phyloP scores from a whole-genome alignment of 1,140 invertebrate genomes.

The Maconellicoccus hirsutus region DNA sequence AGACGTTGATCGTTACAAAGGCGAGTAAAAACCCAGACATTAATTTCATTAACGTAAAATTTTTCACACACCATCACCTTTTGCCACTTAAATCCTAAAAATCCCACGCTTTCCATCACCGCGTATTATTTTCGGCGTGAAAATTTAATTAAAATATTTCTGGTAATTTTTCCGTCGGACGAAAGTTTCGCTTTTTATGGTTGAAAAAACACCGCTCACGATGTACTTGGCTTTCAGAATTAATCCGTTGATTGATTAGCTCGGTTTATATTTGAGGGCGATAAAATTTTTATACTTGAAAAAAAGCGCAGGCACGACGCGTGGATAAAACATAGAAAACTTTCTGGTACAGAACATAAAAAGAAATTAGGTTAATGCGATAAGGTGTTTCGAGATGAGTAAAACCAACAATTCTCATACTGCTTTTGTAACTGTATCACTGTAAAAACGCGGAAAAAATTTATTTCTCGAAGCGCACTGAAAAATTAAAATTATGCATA shows the following conservation, averaged over 20 bases:
- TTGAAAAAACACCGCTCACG: no score
- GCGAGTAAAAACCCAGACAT: no score
- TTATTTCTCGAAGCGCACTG: not conserved
- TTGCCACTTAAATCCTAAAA: no score
- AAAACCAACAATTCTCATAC: not conserved
- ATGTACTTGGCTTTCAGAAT: not conserved
- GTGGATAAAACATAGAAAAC: not conserved
- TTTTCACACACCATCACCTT: no score
- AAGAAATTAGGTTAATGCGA: conserved; percentile 7
- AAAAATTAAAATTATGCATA: not conserved
- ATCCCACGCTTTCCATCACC: no score
- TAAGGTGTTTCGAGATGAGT: not conserved
- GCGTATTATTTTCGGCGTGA: no score
- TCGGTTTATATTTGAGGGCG: not conserved
- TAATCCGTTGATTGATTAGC: conserved; percentile 3
- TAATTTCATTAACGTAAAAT: no score
- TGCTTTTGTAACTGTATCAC: not conserved
- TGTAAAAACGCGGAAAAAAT: not conserved
- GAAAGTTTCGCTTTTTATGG: no score
- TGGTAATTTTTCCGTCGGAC: no score
- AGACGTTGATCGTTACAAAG: no score
- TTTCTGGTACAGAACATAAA: not conserved
- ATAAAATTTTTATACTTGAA: not conserved
- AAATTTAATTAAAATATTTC: no score
- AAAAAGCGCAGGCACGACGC: not conserved